A percentile compares a stretch with the other conserved stretches of the same genome.
Conservation (phyloP, 2,797 vertebrate species). For the Eutrigla gurnardus region DNA sequence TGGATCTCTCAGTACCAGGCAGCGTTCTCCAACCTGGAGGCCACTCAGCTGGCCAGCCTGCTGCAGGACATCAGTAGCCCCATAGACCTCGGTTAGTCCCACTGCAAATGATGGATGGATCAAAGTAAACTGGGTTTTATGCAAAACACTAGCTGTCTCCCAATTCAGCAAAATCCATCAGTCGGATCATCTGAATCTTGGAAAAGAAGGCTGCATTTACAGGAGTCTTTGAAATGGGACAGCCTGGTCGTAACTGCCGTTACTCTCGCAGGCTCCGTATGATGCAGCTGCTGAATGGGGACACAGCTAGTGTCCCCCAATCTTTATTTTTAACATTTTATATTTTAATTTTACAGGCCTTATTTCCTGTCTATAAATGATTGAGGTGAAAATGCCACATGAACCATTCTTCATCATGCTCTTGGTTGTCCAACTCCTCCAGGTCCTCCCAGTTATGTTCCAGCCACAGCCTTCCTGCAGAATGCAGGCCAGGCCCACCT, state of each 20-base stretch:
- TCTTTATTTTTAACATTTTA: too few relatives aligned
- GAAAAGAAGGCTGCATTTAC: too few relatives aligned
- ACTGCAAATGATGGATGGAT: neutral
- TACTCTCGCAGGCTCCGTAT: too few relatives aligned
- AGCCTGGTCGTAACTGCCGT: too few relatives aligned
- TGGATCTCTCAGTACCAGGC: constrained; percentile 98
- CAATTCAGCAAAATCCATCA: too few relatives aligned
- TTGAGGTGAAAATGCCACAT: neutral
- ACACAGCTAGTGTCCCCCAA: too few relatives aligned
- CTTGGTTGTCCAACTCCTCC: constrained; percentile 1
- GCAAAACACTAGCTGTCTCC: too few relatives aligned
- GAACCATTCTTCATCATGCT: neutral
- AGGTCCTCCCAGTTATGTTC: constrained; percentile 98
- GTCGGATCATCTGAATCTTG: too few relatives aligned
- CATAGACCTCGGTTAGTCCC: constrained; percentile 92
- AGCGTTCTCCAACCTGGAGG: constrained; percentile 94
- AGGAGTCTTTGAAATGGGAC: too few relatives aligned
- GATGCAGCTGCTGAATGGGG: too few relatives aligned
- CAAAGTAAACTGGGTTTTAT: neutral
- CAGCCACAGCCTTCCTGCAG: constrained; percentile 96
- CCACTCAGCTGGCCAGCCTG: constrained; percentile 94
- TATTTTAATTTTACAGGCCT: too few relatives aligned
- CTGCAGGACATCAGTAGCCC: constrained; percentile 97
- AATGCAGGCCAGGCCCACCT: constrained; percentile 97
- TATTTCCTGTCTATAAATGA: neutral